Percentiles rank a stretch among this genome's conserved stretches.
Conservation (phyloP, 2,113 vertebrate species). For the western clawed frog (Xenopus tropicalis) region DNA sequence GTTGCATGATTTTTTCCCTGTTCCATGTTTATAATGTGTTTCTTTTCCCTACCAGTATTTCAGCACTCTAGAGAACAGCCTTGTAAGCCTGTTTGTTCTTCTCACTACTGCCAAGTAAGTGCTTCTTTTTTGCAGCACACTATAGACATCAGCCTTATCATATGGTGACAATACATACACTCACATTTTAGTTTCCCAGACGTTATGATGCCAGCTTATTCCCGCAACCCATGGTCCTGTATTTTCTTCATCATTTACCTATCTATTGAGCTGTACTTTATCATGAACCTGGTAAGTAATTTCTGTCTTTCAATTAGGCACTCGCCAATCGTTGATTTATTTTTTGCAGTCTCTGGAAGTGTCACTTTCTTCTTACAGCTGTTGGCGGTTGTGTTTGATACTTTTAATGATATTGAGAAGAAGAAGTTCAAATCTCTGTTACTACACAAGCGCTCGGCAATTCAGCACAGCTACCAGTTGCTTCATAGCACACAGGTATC, state of each 20-base stretch:
- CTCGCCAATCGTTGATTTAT: too few species aligned
- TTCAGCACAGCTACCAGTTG: constrained; percentile 85
- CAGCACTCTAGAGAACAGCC: constrained; percentile 90
- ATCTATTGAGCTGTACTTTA: constrained; percentile 97
- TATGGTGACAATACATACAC: neutral
- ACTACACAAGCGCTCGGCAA: constrained; percentile 88
- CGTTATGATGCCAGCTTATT: constrained; percentile 97
- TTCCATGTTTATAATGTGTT: neutral
- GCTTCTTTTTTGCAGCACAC: neutral
- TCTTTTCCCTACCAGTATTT: constrained; percentile 77
- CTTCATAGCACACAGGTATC: constrained; percentile 83
- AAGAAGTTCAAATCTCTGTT: constrained; percentile 95
- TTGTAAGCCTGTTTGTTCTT: constrained; percentile 93
- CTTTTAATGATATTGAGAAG: constrained; percentile 94
- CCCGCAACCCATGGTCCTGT: constrained; percentile 91
- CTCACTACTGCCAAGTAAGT: constrained; percentile 97
- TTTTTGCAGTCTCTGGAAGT: too few species aligned
- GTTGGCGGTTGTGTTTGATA: constrained; percentile 94
- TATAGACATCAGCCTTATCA: neutral
- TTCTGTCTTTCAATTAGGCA: too few species aligned
- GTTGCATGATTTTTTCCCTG: too few species aligned
- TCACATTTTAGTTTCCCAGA: constrained; percentile 81
- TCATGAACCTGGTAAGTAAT: constrained; percentile 89
- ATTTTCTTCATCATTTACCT: constrained; percentile 98
- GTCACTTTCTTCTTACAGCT: constrained; percentile 63